Base-by-base conservation (phyloP, 2,113 vertebrate genomes). In the Rhabdomys dilectus region DNA sequence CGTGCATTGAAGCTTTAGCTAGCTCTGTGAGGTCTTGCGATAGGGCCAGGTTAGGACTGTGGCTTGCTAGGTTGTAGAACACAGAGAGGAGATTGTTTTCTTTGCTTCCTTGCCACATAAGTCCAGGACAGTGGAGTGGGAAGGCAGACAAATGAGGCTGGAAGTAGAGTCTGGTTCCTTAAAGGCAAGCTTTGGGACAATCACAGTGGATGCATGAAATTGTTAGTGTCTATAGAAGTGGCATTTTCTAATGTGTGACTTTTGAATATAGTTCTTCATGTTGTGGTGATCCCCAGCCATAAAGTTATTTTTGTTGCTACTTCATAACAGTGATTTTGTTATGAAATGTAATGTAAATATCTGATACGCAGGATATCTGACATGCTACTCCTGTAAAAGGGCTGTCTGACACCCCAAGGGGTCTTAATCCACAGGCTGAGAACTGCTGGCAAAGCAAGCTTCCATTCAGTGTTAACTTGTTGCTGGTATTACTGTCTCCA, bases 51-150 rank as follows among this genome's bases (percentile, higher is more conserved):
- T 53, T 17, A 53, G 60, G 64, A 53, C 7, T 26, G 39, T 51
- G 70, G 11, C 77, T 91, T 56, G 26, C 80, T 17, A 21, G 26
- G 2, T 19, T 8, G 21, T 1, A 9, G 75, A 73, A 21, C 1
- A n/a, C 7, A 0, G 1, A 16, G 8, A 7, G 34, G n/a, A 4
- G 24, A 22, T 17, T 9, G 0, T 4, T 0, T 2, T 42, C 7
- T n/a, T 39, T 90, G 80, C 9, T 22, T 76, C 60, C 60, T 16
- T 6, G 8, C 68, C 64, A 68, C 16, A 4, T 3, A 56, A 24
- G 0, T 19, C 10, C 4, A 45, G 10, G 16, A 85, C n/a, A 66
- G 10, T 48, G 36, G 31, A 11, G 22, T 19, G 22, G 82, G 60
- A 70, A 88, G 62, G 3, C 34, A 76, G 36, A 12, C 1, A 7